These are phyloP conservation scores for Tipula vernalis DNA, from an alignment of 2,888 invertebrate genomes.

Conservation along the genomic window DNA sequence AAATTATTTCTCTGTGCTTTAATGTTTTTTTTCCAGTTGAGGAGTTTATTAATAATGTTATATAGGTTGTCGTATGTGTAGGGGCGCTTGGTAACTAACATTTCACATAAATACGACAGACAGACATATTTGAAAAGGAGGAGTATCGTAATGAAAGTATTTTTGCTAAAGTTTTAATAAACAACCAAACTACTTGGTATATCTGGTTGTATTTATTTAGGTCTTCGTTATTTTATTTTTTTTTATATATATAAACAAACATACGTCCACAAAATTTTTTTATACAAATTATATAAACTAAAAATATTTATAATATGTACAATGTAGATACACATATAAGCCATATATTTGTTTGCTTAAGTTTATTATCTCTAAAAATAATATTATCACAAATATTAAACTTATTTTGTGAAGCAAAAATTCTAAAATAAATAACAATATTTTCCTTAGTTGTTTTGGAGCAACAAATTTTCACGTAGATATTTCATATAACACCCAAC, in stretches of 20 bases:
- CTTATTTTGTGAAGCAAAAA: not conserved
- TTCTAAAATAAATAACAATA: not conserved
- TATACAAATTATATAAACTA: no score
- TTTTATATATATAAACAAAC: no score
- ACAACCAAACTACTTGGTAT: not conserved
- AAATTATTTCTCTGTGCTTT: not conserved
- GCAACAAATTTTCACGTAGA: not conserved
- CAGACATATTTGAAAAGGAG: not conserved
- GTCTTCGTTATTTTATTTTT: not conserved
- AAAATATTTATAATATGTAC: not conserved
- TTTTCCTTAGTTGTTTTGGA: not conserved
- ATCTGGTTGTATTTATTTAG: not conserved
- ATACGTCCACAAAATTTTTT: not conserved
- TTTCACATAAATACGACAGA: not conserved
- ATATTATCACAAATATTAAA: not conserved
- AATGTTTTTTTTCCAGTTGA: not conserved
- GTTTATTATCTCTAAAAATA: not conserved
- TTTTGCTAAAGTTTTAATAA: not conserved
- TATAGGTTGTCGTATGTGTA: not conserved
- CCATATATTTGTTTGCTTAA: not conserved
- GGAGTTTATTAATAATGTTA: not conserved
- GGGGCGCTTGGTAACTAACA: no score
- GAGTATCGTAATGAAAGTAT: not conserved
- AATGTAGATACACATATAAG: not conserved
- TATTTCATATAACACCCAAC: not conserved